Evolutionary conservation across 2,797 vertebrate genomes (phyloP), one percentile per base, ranked within the genome.

Genomic region (Protosalanx chinensis): DNA sequence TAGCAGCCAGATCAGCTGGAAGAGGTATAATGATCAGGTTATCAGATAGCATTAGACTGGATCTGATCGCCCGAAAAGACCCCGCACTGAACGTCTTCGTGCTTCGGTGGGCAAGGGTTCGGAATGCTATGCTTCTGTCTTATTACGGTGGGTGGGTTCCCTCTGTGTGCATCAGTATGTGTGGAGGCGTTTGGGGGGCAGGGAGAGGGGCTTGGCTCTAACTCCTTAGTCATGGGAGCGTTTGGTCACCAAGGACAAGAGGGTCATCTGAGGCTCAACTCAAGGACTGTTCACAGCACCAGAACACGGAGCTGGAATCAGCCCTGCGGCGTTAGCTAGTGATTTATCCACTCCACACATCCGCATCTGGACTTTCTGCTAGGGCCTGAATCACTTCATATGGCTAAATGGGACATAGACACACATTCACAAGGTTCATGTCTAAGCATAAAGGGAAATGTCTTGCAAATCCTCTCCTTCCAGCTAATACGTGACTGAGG

Each of bases 311-410:
- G 18, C 64, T 58, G 16, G 23, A 58, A 46, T 46, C 30, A 18
- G n/a, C 16, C 13, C 15, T 59, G 8, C 5, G 30, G 53, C 35
- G 5, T 49, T 27, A 53, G 10, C 20, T 67, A 84, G 84, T 90
- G 88, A 88, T 92, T 89, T 82, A 86, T 90, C 90, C 92, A 92
- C 88, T 81, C 85, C 82, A 83, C 79, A 64, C 67, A 81, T 77
- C 81, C 56, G 84, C 77, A 82, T 76, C 78, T 83, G 64, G 71
- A 71, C 66, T 79, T 75, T 89, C 77, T 76, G 71, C 68, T 71
- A 76, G 59, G 76, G 73, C 78, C 80, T 75, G 63, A 77, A 83
- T 86, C 81, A 82, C 82, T 85, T 83, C 13, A 86, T 68, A 82
- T 88, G 85, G 83, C 84, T 86, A 82, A 87, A 86, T 86, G 74